Base-by-base conservation (phyloP, 2,888 invertebrate species). In the Panzeria rudis region DNA sequence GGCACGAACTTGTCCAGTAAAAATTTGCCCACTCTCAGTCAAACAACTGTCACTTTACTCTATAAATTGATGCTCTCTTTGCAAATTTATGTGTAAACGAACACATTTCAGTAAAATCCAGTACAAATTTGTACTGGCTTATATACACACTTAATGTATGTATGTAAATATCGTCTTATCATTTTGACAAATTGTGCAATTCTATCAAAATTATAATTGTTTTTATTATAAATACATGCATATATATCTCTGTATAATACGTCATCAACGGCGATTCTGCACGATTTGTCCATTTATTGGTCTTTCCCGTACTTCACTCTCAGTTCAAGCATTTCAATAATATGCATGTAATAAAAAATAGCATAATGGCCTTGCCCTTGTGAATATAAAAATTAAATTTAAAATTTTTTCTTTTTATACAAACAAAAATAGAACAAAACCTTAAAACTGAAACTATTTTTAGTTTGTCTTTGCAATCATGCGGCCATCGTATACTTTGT, bases 341-440 rank as follows among this genome's bases (percentile, higher is more conserved):
- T 17, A 47, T 29, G 29, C n/a, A 7, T 35, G 1, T 2, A 59
- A 35, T n/a, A 62, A 52, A 52, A 76, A 56, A 41, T 13, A 15
- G 11, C 56, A 71, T 64, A 64, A 44, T 64, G 52, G 6, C 79
- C 79, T 79, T 72, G 79, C 62, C 71, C 79, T 79, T 79, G 79
- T 72, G 62, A 71, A 62, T 71, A 71, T 62, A 35, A 71, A 79
- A 79, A 72, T 72, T 79, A 25, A 79, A 72, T 79, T 72, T 62
- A 56, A 47, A 71, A 44, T 20, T 20, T 29, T 71, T 71, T 52
- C n/a, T 25, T 56, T 47, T 11, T 17, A 13, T 35, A 32, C 23
- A 56, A 77, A 68, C n/a, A 44, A 56, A 76, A 56, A 66, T 66
- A 47, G 56, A 68, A 35, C 66, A 47, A 59, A 66, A 76, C n/a